Conservation (phyloP, 2,797 vertebrate species). For the Forpus xanthops region DNA sequence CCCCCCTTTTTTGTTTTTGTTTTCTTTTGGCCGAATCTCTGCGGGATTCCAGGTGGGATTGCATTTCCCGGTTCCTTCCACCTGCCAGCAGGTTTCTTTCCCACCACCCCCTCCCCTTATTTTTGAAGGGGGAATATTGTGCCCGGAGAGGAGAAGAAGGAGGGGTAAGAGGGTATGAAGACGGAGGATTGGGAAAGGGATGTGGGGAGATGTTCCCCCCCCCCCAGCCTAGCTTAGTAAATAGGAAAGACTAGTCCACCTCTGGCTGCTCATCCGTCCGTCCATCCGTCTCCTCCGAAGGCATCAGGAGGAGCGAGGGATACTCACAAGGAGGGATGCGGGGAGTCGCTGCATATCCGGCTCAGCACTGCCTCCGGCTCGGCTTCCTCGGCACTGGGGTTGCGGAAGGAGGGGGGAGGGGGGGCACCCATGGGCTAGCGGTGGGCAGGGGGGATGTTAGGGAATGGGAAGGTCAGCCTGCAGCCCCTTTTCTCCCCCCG, state of each 20-base stretch:
- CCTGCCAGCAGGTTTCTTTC: neutral
- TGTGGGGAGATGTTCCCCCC: neutral
- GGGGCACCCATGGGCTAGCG: neutral
- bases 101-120: neutral
- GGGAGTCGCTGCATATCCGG: slow-evolving; percentile 62
- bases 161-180: neutral
- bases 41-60: neutral
- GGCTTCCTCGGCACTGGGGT: slow-evolving; percentile 40
- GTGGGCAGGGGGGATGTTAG: neutral
- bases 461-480: neutral
- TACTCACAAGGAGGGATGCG: slow-evolving; percentile 50
- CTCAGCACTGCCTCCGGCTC: slow-evolving; percentile 60
- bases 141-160: neutral
- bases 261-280: neutral
- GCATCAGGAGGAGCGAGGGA: slow-evolving; percentile 23
- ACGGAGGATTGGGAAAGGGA: neutral
- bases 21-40: neutral
- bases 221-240: neutral
- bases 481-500: neutral
- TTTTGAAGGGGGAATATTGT: neutral
- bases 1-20: neutral
- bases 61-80: neutral
- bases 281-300: slow-evolving; percentile 25
- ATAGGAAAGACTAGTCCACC: neutral
- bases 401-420: neutral